Percentiles rank a stretch among this genome's conserved stretches.
Conservation (phyloP, 64 coral and sea anemone species). For the Montipora capricornis region DNA sequence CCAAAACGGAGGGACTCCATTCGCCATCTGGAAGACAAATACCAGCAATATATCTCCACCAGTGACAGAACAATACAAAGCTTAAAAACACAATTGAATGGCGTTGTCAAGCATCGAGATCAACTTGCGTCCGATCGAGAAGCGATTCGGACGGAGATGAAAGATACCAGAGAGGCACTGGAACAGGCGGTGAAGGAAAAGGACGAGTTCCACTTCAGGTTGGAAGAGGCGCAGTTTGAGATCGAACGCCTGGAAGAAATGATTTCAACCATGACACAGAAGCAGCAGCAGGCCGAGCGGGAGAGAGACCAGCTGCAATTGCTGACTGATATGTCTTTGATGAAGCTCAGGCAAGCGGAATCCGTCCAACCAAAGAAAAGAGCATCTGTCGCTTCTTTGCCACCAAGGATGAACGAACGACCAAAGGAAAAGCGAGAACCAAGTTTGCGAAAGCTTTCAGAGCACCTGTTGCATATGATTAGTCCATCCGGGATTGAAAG, state of each 20-base stretch:
- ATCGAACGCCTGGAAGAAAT: constrained; percentile 85
- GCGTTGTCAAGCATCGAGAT: constrained; percentile 77
- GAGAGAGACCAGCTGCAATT: constrained; percentile 89
- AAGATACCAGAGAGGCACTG: constrained; percentile 51
- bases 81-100: constrained; percentile 80
- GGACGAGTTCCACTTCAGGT: constrained; percentile 58
- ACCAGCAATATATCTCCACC: constrained; percentile 86
- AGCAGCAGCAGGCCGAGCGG: constrained; percentile 70
- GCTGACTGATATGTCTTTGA: constrained; percentile 87
- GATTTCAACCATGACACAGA: constrained; percentile 72
- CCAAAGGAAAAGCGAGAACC: too few relatives aligned
- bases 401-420: too few relatives aligned
- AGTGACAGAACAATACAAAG: constrained; percentile 92
- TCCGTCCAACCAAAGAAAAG: too few relatives aligned
- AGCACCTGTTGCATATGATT: too few relatives aligned
- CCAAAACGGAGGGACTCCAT: constrained; percentile 77
- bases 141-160: constrained; percentile 32
- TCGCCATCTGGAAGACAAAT: constrained; percentile 83
- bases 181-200: constrained; percentile 80
- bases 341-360: constrained; percentile 85
- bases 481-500: too few relatives aligned
- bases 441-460: too few relatives aligned
- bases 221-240: constrained; percentile 81
- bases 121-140: constrained; percentile 60
- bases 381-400: too few relatives aligned